These are phyloP conservation scores for Poeciliopsis paucimaculata DNA, from an alignment of 2,797 vertebrate genomes.

Conservation along the genomic window DNA sequence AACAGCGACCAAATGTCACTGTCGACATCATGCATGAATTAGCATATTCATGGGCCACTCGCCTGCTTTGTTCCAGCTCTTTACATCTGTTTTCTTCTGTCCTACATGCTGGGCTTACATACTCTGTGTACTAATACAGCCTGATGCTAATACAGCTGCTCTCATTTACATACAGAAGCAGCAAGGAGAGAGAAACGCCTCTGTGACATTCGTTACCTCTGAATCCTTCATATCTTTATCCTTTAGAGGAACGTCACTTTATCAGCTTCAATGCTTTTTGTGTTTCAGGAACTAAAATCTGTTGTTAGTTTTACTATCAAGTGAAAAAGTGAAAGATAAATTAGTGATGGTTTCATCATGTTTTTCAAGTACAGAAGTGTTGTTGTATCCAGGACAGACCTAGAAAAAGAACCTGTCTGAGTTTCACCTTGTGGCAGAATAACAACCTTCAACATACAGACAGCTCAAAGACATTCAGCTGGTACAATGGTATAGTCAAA, in stretches of 20 bases:
- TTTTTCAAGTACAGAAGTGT: background rate
- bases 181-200: background rate
- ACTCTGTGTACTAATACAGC: background rate
- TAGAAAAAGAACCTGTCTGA: background rate
- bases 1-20: conserved; percentile 3
- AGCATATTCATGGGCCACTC: conserved; percentile 2
- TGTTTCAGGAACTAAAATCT: background rate
- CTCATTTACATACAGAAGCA: background rate
- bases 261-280: background rate
- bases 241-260: background rate
- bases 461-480: background rate
- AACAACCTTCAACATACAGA: background rate
- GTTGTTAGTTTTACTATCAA: background rate
- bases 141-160: background rate
- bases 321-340: background rate
- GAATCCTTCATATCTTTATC: background rate
- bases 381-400: background rate
- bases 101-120: background rate
- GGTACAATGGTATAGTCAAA: background rate
- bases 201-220: background rate
- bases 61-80: conserved; percentile 4
- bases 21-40: conserved; percentile 4
- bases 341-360: background rate
- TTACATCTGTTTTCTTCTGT: conserved; percentile 10
- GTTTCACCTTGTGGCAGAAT: background rate